Base-by-base conservation (phyloP, 2,113 vertebrate genomes). In the Trichechus manatus region DNA sequence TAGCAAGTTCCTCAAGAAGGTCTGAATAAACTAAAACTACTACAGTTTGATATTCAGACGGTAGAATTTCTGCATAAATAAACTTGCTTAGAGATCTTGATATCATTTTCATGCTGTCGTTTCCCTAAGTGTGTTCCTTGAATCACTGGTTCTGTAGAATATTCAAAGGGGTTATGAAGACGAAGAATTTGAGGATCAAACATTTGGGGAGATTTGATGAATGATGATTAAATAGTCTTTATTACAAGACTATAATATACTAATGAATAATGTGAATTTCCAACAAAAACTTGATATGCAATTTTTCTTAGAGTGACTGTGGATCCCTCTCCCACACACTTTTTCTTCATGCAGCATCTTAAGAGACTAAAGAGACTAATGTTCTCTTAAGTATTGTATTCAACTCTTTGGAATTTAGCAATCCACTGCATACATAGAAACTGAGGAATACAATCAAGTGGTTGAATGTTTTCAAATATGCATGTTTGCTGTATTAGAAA, bases 151-250 rank as follows among this genome's bases (percentile, higher is more conserved):
- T 68, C 17, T 95, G 19, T 77, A 47, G 25, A 86, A 19, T 50
- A 70, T 47, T 5, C 25, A 3, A 77, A 39, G 33, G 13, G 50
- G 9, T 42, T 86, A 53, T 88, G 19, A 93, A 29, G 33, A 80
- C 29, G 87, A 89, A 79, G 50, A 70, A 64, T 89, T 44, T 89
- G 92, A 80, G 33, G 25, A 93, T 77, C 64, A 95, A 87, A 80
- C 94, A 78, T 81, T 79, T 79, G n/a, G 68, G 33, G 17, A 25
- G 72, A 81, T 23, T 63, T 74, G 23, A 6, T 82, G 78, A 82
- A 74, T 81, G 9, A 61, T 66, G 72, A 19, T 50, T 77, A 68
- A 29, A 61, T 56, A 27, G 1, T 96, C 23, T 85, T 68, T 85
- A 74, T 91, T 89, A 94, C 14, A 96, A 92, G 56, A 29, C 3